phyloP scores from a whole-genome alignment of 1,140 invertebrate genomes.

The Hormaphis cornu region DNA sequence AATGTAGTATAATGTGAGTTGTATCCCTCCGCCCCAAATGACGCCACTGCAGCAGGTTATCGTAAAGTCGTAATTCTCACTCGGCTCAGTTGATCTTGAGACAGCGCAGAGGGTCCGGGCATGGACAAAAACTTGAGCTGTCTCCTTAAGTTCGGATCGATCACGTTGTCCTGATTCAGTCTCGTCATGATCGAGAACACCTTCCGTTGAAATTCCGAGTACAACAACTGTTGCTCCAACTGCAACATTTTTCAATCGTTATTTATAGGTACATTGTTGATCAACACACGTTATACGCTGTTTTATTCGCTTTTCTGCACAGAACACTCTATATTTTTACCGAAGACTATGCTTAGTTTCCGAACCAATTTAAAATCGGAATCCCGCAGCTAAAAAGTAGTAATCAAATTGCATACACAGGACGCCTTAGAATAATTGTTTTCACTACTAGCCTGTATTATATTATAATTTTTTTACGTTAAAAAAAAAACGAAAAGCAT shows the following conservation, averaged over 20 bases:
- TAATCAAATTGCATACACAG: not conserved
- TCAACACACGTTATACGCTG: not conserved
- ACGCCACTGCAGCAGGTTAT: not conserved
- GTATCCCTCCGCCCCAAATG: no score
- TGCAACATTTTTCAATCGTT: constrained; percentile 40
- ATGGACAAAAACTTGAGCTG: constrained; percentile 67
- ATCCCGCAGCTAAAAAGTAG: no score
- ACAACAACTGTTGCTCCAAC: constrained; percentile 64
- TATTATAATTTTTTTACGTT: not conserved
- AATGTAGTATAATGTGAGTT: no score
- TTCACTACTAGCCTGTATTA: not conserved
- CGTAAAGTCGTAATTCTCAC: constrained; percentile 46
- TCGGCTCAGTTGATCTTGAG: constrained; percentile 70
- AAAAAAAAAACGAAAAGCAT: no score
- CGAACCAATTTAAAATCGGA: no score
- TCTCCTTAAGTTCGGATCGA: constrained; percentile 58
- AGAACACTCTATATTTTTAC: no score
- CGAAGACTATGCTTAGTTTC: no score
- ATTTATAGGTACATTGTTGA: not conserved
- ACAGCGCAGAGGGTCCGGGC: constrained; percentile 72
- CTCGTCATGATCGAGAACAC: constrained; percentile 60
- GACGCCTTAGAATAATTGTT: not conserved
- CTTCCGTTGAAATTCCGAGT: constrained; percentile 68
- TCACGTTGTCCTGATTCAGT: constrained; percentile 54
- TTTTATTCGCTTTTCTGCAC: no score